Conservation (phyloP, 2,113 vertebrate genomes). For the Leptodactylus fuscus region DNA sequence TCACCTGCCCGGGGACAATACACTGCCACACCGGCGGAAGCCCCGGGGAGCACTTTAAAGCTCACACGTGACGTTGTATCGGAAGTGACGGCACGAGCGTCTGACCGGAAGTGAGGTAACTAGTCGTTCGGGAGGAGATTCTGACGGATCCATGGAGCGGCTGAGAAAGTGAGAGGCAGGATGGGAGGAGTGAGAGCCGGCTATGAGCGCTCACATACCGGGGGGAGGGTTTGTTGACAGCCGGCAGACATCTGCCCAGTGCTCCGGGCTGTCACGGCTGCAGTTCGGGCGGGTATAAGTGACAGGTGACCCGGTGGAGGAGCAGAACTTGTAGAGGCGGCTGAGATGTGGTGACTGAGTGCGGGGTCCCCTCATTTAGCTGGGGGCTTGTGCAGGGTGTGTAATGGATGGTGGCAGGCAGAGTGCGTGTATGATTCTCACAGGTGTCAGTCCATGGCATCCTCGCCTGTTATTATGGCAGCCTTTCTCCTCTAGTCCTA, state of each 20-base stretch:
- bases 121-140: constrained; percentile 32
- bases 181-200: constrained; percentile 42
- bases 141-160: constrained; percentile 20
- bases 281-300: background rate
- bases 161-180: constrained; percentile 31
- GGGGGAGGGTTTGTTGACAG: constrained; percentile 5
- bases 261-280: background rate
- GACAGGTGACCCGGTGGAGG: background rate
- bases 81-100: background rate
- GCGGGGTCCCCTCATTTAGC: no score
- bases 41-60: constrained; percentile 33
- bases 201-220: constrained; percentile 22
- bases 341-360: no score
- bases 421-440: no score
- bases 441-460: no score
- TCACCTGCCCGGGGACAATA: background rate
- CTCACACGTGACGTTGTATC: constrained; percentile 3
- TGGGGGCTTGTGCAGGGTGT: no score
- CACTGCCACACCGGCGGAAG: background rate
- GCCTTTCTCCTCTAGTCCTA: no score
- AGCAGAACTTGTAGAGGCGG: background rate
- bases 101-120: constrained; percentile 27
- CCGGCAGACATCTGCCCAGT: background rate
- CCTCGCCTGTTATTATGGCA: no score
- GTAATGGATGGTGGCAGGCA: no score